Conservation (phyloP, 2,113 vertebrate genomes). For the Gobio gobio region DNA sequence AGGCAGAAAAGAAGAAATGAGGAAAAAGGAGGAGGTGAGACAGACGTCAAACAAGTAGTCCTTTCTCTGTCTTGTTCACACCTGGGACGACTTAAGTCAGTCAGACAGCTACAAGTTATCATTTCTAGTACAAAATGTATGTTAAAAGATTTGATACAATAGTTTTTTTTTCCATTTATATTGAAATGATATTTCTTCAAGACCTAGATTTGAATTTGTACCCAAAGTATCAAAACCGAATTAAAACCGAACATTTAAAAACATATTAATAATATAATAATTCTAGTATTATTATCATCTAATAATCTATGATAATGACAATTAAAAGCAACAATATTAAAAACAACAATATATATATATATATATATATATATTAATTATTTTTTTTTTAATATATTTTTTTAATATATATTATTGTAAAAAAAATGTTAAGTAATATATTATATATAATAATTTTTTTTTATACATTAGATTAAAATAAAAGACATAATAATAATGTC, state of each 20-base stretch:
- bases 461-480: not conserved
- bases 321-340: no score
- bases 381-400: no score
- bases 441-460: no score
- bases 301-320: not conserved
- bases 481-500: not conserved
- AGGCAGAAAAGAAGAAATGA: slow-evolving; percentile 59
- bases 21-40: slow-evolving; percentile 78
- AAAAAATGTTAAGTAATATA: no score
- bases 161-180: not conserved
- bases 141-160: not conserved
- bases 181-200: not conserved
- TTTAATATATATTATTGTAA: not conserved
- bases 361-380: no score
- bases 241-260: not conserved
- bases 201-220: not conserved
- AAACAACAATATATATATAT: no score
- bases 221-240: not conserved
- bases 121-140: slow-evolving; percentile 35
- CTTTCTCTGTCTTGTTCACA: slow-evolving; percentile 26
- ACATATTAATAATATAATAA: not conserved
- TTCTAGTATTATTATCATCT: not conserved
- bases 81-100: slow-evolving; percentile 43
- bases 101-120: slow-evolving; percentile 48
- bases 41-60: slow-evolving; percentile 78